A percentile compares a stretch with the other conserved stretches of the same genome.
phyloP scores from a whole-genome alignment of 2,113 vertebrate species.

The Forbesichthys papilliferus region DNA sequence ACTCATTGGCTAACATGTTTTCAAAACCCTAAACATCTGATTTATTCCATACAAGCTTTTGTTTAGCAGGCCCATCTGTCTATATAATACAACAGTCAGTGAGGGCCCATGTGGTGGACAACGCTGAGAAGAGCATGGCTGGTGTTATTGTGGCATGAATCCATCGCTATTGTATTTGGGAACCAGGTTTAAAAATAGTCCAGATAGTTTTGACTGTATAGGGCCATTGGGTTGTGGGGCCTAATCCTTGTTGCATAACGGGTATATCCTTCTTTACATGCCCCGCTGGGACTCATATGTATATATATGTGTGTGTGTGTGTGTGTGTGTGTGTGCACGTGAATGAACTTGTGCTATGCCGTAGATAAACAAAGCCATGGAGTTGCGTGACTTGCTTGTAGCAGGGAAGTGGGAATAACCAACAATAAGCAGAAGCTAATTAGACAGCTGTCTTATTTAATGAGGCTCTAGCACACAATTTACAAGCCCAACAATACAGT shows the following conservation, averaged over 20 bases:
- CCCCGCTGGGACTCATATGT: not conserved
- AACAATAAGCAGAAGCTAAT: not conserved
- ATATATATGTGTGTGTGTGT: conserved; percentile 10
- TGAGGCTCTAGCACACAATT: not conserved
- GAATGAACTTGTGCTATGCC: conserved; percentile 67
- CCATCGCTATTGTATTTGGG: conserved; percentile 59
- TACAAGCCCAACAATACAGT: not conserved
- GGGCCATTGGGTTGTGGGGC: conserved; percentile 48
- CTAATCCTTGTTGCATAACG: conserved; percentile 70
- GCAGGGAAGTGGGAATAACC: conserved; percentile 28
- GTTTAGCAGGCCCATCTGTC: not conserved
- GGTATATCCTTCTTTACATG: conserved; percentile 16
- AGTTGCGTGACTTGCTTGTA: conserved; percentile 41
- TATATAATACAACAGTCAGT: conserved; percentile 3
- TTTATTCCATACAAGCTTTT: conserved; percentile 4
- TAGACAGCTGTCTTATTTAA: not conserved
- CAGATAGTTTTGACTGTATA: conserved; percentile 54
- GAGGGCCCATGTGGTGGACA: conserved; percentile 25
- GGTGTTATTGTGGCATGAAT: conserved; percentile 36
- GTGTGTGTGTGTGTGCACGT: conserved; percentile 39
- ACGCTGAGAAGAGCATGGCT: conserved; percentile 26
- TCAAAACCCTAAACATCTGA: too few relatives aligned
- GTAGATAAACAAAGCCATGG: conserved; percentile 60
- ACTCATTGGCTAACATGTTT: conserved; percentile 6
- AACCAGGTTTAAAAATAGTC: conserved; percentile 65